A percentile compares a stretch with the other conserved stretches of the same genome.
Conservation (phyloP, 2,888 invertebrate species). For the Dryobota labecula region DNA sequence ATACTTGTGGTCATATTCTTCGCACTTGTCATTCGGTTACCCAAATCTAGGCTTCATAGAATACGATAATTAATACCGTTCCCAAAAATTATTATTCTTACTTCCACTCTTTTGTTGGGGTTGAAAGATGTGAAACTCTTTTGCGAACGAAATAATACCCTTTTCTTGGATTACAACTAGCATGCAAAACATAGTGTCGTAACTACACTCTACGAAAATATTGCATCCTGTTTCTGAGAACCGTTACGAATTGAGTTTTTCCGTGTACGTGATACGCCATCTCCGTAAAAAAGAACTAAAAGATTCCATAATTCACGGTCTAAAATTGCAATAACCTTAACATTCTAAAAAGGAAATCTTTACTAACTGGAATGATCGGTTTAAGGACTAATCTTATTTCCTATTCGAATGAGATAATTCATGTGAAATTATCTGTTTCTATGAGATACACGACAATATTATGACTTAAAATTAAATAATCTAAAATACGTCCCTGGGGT, state of each 20-base stretch:
- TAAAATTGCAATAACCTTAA: constrained; percentile 24
- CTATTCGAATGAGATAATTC: neutral
- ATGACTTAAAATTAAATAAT: neutral
- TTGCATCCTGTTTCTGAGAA: too few species aligned
- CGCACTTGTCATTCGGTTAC: neutral
- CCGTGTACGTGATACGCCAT: too few species aligned
- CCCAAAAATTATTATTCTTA: neutral
- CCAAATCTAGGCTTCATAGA: neutral
- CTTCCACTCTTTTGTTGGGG: neutral
- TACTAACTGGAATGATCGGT: constrained; percentile 41
- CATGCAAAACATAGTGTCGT: neutral
- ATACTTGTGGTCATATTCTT: neutral
- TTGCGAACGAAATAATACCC: neutral
- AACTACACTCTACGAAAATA: neutral
- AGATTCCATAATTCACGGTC: constrained; percentile 40
- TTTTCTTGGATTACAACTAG: neutral
- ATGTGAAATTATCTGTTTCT: neutral
- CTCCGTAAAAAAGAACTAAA: too few species aligned
- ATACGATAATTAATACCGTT: neutral
- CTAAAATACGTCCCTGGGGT: constrained; percentile 22
- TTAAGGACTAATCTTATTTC: constrained; percentile 6
- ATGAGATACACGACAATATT: neutral
- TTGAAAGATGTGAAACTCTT: neutral
- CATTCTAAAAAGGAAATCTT: constrained; percentile 4
- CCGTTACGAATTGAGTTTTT: too few species aligned